These are phyloP conservation scores for Nezara viridula DNA, from an alignment of 2,888 invertebrate species.

Conservation along the genomic window DNA sequence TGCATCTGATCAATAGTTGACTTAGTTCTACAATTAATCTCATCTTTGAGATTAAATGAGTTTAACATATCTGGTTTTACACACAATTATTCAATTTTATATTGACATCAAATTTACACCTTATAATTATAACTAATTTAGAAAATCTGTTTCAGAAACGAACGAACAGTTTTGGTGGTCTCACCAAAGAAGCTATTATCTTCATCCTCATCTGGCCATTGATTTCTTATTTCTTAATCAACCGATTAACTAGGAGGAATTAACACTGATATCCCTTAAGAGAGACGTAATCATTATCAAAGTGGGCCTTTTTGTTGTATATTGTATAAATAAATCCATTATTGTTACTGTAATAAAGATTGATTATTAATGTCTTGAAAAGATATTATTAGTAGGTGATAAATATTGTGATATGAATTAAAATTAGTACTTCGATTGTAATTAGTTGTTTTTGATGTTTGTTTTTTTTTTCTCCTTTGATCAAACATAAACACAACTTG, in stretches of 20 bases:
- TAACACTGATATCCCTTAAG: background rate
- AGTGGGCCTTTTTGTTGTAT: conserved; percentile 57
- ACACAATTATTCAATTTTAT: background rate
- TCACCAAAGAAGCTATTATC: conserved; percentile 60
- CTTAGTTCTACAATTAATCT: too few relatives aligned
- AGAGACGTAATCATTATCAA: background rate
- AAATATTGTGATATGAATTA: conserved; percentile 45
- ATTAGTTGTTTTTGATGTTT: background rate
- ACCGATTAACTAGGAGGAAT: conserved; percentile 59
- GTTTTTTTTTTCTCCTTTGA: background rate
- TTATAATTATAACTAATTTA: background rate
- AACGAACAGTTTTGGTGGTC: conserved; percentile 31
- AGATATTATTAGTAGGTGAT: conserved; percentile 47
- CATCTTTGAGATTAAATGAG: too few relatives aligned
- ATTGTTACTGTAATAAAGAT: conserved; percentile 9
- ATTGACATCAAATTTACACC: background rate
- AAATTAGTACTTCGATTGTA: conserved; percentile 3
- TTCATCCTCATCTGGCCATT: conserved; percentile 63
- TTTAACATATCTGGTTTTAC: too few relatives aligned
- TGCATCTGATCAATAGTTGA: too few relatives aligned
- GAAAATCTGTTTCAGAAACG: conserved; percentile 20
- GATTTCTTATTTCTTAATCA: conserved; percentile 60
- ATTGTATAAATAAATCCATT: conserved; percentile 46
- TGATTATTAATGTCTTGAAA: conserved; percentile 39
- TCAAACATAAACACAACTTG: background rate